Base-by-base conservation (phyloP, 2,797 vertebrate species). In the Sardinella longiceps region DNA sequence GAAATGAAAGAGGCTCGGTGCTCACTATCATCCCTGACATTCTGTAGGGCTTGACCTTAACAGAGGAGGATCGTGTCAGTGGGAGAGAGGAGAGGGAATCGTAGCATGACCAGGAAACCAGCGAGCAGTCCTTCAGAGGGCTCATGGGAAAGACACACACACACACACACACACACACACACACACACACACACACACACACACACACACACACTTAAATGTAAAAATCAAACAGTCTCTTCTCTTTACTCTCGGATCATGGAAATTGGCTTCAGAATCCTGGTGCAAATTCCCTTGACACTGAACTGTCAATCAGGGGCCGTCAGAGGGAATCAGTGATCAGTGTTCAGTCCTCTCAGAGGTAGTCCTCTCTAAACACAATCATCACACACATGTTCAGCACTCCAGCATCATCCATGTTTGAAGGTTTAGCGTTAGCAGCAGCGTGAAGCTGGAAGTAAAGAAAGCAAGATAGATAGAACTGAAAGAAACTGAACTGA, bases 41-140 rank as follows among this genome's bases (percentile, higher is more conserved):
- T 94, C 93, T 94, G 93, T 94, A 94, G 93, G 93, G 92, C 93
- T 94, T 95, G 94, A 95, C 94, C 94, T 95, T 94, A 95, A 95
- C 93, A 93, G 93, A 94, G 93, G 91, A 92, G 92, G 91, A 92
- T 93, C 89, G 90, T 94, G 94, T 94, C 92, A 23, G 33, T 23
- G 70, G 2, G 70, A 77, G 37, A 94, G 93, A 93, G 91, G 92
- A 93, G 91, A 91, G 90, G 91, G 91, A 91, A 93, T 92, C 92
- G 93, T 90, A 92, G 94, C 93, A 93, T 88, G 53, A 82, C 87
- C 58, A 60, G 48, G 87, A 82, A 90, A 89, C 88, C 88, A 87
- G 88, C 88, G 80, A 37, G 11, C 81, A 86, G 85, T 51, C 87
- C 90, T 90, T 92, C 89, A 90, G 83, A 90, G 86, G 92, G 82